phyloP scores from a whole-genome alignment of 1,140 invertebrate genomes.

The Drosophila nannoptera region DNA sequence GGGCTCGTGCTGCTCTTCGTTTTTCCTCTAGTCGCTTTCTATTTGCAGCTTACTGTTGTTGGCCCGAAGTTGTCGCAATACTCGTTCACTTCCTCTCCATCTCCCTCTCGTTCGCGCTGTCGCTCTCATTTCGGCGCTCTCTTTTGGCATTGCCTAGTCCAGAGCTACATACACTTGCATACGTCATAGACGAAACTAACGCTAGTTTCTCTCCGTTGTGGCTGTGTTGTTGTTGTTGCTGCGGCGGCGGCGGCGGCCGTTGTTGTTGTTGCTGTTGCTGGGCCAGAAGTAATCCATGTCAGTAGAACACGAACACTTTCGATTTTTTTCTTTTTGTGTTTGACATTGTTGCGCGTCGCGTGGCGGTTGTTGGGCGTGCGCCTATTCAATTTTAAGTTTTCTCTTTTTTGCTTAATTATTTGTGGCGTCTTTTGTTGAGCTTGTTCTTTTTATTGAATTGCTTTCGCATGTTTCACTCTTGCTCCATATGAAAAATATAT shows the following conservation, averaged over 20 bases:
- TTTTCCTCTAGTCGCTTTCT: conserved; percentile 54
- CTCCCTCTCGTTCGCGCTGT: conserved; percentile 20
- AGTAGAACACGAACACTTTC: conserved; percentile 77
- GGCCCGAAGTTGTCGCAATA: conserved; percentile 21
- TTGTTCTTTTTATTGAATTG: conserved; percentile 31
- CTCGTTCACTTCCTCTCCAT: conserved; percentile 13
- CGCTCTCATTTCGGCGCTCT: conserved; percentile 14
- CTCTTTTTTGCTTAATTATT: conserved; percentile 13
- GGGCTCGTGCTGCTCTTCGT: conserved; percentile 18
- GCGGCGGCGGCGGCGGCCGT: background rate
- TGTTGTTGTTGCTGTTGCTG: conserved; percentile 42
- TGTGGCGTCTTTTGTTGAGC: conserved; percentile 20
- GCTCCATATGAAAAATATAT: background rate
- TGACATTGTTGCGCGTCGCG: conserved; percentile 44
- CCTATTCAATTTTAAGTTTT: conserved; percentile 1
- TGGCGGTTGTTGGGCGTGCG: conserved; percentile 37
- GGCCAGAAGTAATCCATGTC: conserved; percentile 76
- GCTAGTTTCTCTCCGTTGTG: conserved; percentile 24
- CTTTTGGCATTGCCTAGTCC: background rate
- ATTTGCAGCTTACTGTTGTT: conserved; percentile 39
- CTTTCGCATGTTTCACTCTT: conserved; percentile 55
- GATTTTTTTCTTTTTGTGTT: conserved; percentile 60
- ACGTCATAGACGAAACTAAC: conserved; percentile 58
- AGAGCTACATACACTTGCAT: conserved; percentile 13
- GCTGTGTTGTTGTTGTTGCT: conserved; percentile 11